phyloP scores from a whole-genome alignment of 2,888 invertebrate species.

The Metallyticus violacea region DNA sequence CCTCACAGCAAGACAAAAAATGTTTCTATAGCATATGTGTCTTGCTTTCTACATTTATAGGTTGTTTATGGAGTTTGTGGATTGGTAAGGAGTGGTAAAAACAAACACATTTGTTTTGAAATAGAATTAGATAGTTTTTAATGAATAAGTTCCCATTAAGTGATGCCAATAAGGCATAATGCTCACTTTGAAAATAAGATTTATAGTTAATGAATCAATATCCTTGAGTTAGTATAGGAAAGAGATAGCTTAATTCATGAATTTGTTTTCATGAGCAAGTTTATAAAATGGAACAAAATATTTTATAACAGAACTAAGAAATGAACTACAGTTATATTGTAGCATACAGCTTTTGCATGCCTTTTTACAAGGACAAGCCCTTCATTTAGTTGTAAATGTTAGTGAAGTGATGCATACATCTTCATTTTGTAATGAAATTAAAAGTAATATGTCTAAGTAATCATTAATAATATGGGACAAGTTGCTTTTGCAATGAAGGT shows the following conservation, averaged over 20 bases:
- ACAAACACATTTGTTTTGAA: background rate
- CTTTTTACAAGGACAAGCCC: background rate
- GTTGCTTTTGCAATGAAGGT: background rate
- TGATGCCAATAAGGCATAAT: background rate
- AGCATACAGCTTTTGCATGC: background rate
- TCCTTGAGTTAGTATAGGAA: background rate
- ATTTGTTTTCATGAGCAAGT: too few species aligned
- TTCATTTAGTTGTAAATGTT: constrained; percentile 6
- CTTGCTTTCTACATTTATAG: background rate
- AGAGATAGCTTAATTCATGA: too few species aligned
- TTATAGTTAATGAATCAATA: background rate
- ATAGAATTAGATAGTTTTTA: background rate
- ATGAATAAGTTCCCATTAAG: background rate
- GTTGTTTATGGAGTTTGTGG: constrained; percentile 5
- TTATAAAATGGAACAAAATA: background rate
- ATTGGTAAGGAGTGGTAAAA: constrained; percentile 2
- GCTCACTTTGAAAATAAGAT: background rate
- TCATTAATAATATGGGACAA: background rate
- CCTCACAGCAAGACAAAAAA: background rate
- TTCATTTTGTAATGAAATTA: background rate
- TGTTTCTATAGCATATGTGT: background rate
- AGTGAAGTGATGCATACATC: background rate
- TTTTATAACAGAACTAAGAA: background rate
- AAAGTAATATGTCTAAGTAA: background rate
- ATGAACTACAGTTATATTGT: background rate